Conservation (phyloP, 1,140 invertebrate species). For the Belonocnema kinseyi region DNA sequence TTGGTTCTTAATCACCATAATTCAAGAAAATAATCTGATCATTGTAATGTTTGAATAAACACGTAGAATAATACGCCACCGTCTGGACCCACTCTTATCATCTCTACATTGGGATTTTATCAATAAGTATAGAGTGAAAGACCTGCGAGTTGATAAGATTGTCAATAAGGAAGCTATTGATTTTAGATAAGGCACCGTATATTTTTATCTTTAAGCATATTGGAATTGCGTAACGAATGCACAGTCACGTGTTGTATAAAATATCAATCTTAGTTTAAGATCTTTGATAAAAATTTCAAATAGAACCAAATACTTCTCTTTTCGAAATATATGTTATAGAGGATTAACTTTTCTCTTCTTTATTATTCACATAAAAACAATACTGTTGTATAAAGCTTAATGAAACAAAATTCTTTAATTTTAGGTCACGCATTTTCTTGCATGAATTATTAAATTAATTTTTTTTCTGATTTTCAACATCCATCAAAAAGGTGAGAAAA, state of each 20-base stretch:
- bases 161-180: constrained; percentile 60
- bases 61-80: constrained; percentile 1
- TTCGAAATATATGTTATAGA: not conserved
- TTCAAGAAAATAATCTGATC: not conserved
- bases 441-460: too few species aligned
- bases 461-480: too few species aligned
- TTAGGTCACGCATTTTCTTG: too few species aligned
- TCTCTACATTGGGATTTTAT: constrained; percentile 50
- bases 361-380: too few species aligned
- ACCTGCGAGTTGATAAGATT: constrained; percentile 25
- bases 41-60: not conserved
- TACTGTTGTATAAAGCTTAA: too few species aligned
- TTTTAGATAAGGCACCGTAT: constrained; percentile 51
- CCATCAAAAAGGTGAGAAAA: too few species aligned
- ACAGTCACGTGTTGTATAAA: not conserved
- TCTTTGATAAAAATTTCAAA: not conserved
- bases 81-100: constrained; percentile 15
- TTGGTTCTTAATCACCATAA: too few species aligned
- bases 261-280: not conserved
- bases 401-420: too few species aligned
- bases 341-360: too few species aligned
- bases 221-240: not conserved
- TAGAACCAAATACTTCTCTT: too few species aligned
- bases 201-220: not conserved
- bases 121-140: not conserved